Evolutionary conservation across 2,797 vertebrate species (phyloP).

Genomic region (Thripadectes ignobilis): DNA sequence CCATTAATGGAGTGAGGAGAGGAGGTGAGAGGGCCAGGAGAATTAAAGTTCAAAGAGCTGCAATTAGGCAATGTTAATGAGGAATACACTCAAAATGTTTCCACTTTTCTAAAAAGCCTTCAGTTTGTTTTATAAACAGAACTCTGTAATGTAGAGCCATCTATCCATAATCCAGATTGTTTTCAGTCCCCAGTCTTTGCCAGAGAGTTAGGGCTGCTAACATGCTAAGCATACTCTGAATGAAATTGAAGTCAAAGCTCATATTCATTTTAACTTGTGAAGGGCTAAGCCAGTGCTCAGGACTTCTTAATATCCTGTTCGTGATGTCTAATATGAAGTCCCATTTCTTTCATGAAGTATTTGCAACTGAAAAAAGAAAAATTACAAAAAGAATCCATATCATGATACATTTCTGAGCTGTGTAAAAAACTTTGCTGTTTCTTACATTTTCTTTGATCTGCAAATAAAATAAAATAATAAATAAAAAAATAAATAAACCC

Average conservation of each 20-base stretch:
- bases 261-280: neutral
- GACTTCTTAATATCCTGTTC: neutral
- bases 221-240: neutral
- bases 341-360: neutral
- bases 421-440: neutral
- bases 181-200: neutral
- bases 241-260: neutral
- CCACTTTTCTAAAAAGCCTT: neutral
- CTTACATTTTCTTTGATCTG: neutral
- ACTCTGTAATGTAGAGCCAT: neutral
- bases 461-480: neutral
- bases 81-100: neutral
- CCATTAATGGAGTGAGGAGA: neutral
- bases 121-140: slow-evolving; percentile 11
- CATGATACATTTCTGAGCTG: neutral
- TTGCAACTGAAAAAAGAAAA: neutral
- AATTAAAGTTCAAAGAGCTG: slow-evolving; percentile 38
- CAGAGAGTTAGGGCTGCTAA: neutral
- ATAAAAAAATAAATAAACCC: neutral
- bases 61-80: slow-evolving; percentile 35
- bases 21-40: neutral
- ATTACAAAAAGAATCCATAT: neutral
- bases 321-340: neutral
- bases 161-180: neutral
- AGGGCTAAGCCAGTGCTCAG: neutral